Evolutionary conservation across 2,888 invertebrate species (phyloP), one percentile per base, ranked within the genome.

Genomic region (Folsomia manolachei): DNA sequence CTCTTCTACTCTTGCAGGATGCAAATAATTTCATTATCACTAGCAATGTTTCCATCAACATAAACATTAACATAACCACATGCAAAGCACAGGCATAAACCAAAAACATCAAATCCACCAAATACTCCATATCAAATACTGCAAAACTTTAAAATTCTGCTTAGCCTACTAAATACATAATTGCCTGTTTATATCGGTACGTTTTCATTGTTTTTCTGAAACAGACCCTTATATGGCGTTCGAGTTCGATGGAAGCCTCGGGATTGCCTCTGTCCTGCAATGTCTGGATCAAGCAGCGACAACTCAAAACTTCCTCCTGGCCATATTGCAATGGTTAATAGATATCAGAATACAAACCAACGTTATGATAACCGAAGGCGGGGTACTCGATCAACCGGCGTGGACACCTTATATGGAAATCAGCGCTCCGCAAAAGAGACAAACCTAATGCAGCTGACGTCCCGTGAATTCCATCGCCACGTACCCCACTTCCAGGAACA

Each of bases 141-240:
- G n/a, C n/a, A n/a, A n/a, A n/a, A n/a, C n/a, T n/a, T n/a, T n/a
- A n/a, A n/a, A n/a, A n/a, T n/a, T n/a, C n/a, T n/a, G n/a, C n/a
- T n/a, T n/a, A n/a, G n/a, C n/a, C n/a, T n/a, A n/a, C n/a, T n/a
- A n/a, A n/a, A n/a, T n/a, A n/a, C n/a, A n/a, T n/a, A n/a, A n/a
- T n/a, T n/a, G n/a, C n/a, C n/a, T n/a, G n/a, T n/a, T n/a, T n/a
- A n/a, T n/a, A n/a, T n/a, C n/a, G n/a, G n/a, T n/a, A n/a, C n/a
- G n/a, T 39, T 14, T 39, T 39, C 14, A 39, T 39, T 39, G 39
- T 39, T 39, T 4, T 4, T 14, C 14, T 39, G 39, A 39, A n/a
- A n/a, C 27, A 63, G 63, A n/a, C 63, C 63, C 14, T 27, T 18
- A 4, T 27, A 63, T 21, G 63, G 63, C 11, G 63, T 63, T 27